Evolutionary conservation across 1,140 invertebrate species (phyloP).

Genomic region (Pteromalus puparum): DNA sequence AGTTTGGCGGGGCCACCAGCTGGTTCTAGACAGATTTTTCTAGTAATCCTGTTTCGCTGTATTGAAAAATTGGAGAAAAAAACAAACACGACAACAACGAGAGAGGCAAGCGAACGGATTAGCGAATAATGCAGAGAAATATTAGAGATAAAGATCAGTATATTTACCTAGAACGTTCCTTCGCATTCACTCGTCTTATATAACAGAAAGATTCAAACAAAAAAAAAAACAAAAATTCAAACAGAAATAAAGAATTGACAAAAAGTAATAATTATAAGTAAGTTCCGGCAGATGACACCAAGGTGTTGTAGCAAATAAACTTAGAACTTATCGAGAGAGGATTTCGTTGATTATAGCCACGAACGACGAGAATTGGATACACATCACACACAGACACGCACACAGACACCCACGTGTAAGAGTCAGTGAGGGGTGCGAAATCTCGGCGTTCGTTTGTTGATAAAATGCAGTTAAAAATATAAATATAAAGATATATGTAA

Average conservation of each 20-base stretch:
- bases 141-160: conserved; percentile 12
- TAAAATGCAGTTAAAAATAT: conserved; percentile 4
- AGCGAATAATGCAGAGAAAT: neutral
- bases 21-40: conserved; percentile 78
- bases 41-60: neutral
- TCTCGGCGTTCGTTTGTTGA: conserved; percentile 25
- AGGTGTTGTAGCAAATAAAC: conserved; percentile 37
- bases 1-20: conserved; percentile 83
- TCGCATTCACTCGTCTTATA: conserved; percentile 59
- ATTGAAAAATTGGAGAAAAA: neutral
- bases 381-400: neutral
- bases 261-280: conserved; percentile 48
- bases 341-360: conserved; percentile 21
- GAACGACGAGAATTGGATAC: neutral
- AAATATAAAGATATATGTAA: neutral
- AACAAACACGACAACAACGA: neutral
- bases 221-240: conserved; percentile 44
- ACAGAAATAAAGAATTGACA: too few species aligned
- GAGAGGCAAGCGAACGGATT: neutral
- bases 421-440: neutral
- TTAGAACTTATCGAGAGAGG: conserved; percentile 25
- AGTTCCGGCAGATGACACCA: conserved; percentile 27
- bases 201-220: conserved; percentile 13
- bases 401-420: neutral
- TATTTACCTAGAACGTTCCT: conserved; percentile 64